These are phyloP conservation scores for Zaprionus davidi DNA, from an alignment of 1,140 invertebrate genomes.

Conservation along the genomic window DNA sequence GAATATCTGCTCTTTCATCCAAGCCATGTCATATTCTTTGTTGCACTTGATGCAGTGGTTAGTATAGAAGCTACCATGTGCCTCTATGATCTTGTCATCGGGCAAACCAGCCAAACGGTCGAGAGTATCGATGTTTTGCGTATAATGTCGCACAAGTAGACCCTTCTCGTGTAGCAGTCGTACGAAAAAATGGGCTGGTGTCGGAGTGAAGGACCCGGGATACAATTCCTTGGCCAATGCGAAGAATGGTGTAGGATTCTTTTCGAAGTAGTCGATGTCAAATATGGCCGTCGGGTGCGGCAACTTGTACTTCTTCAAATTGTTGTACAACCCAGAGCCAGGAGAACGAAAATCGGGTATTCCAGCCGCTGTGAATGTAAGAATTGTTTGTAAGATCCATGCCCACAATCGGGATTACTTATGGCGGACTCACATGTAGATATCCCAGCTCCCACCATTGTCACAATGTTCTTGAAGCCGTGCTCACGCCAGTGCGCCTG, in stretches of 20 bases:
- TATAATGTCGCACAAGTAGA: slow-evolving; percentile 92
- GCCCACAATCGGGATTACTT: not conserved
- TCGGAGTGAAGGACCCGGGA: slow-evolving; percentile 92
- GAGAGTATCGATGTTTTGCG: slow-evolving; percentile 97
- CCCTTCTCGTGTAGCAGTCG: slow-evolving; percentile 92
- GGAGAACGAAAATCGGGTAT: slow-evolving; percentile 98
- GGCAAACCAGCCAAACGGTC: slow-evolving; percentile 95
- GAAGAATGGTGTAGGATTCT: slow-evolving; percentile 95
- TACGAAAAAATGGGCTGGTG: slow-evolving; percentile 93
- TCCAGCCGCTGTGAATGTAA: slow-evolving; percentile 90
- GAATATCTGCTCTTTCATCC: slow-evolving; percentile 91
- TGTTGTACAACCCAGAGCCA: slow-evolving; percentile 95
- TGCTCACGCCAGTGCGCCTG: slow-evolving; percentile 89
- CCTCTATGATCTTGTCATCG: slow-evolving; percentile 94
- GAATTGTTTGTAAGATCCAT: not conserved
- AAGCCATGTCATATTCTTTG: slow-evolving; percentile 90
- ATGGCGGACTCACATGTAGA: slow-evolving; percentile 91
- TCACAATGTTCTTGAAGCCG: slow-evolving; percentile 94
- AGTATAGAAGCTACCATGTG: slow-evolving; percentile 96
- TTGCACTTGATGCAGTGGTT: slow-evolving; percentile 93
- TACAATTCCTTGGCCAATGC: slow-evolving; percentile 93
- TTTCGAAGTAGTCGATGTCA: slow-evolving; percentile 92
- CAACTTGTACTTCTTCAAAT: slow-evolving; percentile 95
- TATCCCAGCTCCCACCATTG: slow-evolving; percentile 97
- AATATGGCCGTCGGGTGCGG: slow-evolving; percentile 98